Evolutionary conservation across 2,888 invertebrate species (phyloP), one percentile per base, ranked within the genome.

Genomic region (Spialia ferax): DNA sequence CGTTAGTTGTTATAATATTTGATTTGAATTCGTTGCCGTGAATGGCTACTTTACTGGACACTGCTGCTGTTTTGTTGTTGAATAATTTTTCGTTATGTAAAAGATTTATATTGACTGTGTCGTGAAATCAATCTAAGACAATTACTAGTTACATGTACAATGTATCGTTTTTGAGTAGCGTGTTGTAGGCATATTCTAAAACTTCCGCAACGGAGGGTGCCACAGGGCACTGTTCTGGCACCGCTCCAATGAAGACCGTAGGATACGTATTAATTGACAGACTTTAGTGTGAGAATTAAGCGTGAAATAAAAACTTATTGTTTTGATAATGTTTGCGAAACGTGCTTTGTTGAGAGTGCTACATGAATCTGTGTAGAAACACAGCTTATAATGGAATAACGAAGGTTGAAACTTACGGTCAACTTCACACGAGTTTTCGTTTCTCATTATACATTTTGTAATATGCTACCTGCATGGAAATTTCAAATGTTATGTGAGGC

Each of bases 181-280:
- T 13, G n/a, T 2, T 13, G 2, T n/a, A 32, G 26, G 7, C 32
- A 32, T 10, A 10, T 42, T 48, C 42, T 35, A 65, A 20, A 60
- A 63, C 48, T 60, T 66, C 67, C 68, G 63, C 54, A 64, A 68
- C 56, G 23, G 26, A 65, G 74, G 63, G 70, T 74, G 64, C 70
- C 68, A 62, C 72, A 71, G 71, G 76, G 71, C 63, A 57, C 63
- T 38, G 13, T 52, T 56, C 62, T 83, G 83, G 83, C 82, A 29
- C 42, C 61, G 54, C 42, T 80, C 84, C 84, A 81, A 70, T 63
- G 70, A 75, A 74, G 62, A 72, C 74, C 69, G 68, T 52, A 75
- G 72, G 73, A 71, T 75, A 72, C 69, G 69, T 72, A 79, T 77
- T 82, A 83, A 84, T 82, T 84, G 79, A 78, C 74, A 74, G 72